Conservation (phyloP, 2,113 vertebrate genomes). For the Opisthocomus hoazin region DNA sequence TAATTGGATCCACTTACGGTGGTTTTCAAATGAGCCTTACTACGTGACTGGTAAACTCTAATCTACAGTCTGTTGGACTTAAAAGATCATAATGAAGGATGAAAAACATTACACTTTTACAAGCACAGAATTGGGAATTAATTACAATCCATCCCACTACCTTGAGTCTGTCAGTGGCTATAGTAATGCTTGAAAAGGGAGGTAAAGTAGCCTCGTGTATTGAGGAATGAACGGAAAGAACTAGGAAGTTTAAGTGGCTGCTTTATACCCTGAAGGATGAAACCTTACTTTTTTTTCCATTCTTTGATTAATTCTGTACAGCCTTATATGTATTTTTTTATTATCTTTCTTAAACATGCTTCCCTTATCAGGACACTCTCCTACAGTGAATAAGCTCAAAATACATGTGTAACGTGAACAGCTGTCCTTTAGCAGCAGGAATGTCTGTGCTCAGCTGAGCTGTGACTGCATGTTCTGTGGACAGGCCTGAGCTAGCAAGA, state of each 20-base stretch:
- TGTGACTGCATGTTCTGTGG: background rate
- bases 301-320: background rate
- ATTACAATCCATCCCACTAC: background rate
- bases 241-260: background rate
- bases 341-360: background rate
- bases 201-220: background rate
- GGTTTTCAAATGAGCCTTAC: background rate
- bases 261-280: background rate
- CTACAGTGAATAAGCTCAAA: background rate
- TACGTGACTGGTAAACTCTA: background rate
- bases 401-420: accelerated
- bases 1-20: background rate
- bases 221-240: background rate
- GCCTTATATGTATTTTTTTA: background rate
- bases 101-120: background rate
- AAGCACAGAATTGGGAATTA: background rate
- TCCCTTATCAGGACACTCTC: background rate
- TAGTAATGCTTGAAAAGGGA: background rate
- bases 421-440: background rate
- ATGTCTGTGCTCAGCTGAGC: background rate
- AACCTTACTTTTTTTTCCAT: background rate
- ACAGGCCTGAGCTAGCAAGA: background rate
- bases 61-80: background rate
- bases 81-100: background rate
- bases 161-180: background rate